Conservation (phyloP, 2,113 vertebrate genomes). For the Pungitius pungitius region DNA sequence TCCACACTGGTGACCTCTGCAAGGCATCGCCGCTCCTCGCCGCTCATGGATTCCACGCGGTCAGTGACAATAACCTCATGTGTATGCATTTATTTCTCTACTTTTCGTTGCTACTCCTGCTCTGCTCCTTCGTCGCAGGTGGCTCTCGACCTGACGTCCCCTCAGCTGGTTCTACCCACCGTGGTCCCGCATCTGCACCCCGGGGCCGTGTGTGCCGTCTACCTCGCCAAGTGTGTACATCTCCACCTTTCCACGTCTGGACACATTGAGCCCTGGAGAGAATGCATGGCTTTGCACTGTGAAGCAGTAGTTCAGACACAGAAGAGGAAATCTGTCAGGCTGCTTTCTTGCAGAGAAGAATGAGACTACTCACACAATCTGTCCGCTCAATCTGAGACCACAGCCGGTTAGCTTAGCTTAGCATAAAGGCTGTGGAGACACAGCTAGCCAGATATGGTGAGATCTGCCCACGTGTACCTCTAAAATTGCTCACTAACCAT, state of each 20-base stretch:
- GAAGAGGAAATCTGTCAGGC: not conserved
- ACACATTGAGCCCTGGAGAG: not conserved
- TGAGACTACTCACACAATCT: not conserved
- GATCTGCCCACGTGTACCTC: not conserved
- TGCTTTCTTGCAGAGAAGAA: not conserved
- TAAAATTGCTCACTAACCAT: not conserved
- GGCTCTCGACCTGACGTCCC: slow-evolving; percentile 87
- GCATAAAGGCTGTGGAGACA: not conserved
- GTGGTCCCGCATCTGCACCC: slow-evolving; percentile 83
- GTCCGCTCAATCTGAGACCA: not conserved
- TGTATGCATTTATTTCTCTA: not conserved
- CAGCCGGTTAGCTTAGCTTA: not conserved
- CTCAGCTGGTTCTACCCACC: slow-evolving; percentile 84
- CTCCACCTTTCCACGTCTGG: not conserved
- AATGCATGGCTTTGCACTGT: not conserved
- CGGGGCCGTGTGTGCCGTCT: slow-evolving; percentile 87
- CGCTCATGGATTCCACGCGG: slow-evolving; percentile 83
- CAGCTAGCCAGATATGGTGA: not conserved
- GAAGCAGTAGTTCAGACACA: not conserved
- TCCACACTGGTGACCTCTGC: slow-evolving; percentile 84
- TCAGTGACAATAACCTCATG: slow-evolving; percentile 60
- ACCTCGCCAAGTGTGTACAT: slow-evolving; percentile 89
- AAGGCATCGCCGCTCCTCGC: slow-evolving; percentile 78
- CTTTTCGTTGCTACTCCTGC: not conserved
- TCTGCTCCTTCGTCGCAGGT: slow-evolving; percentile 70